phyloP scores from a whole-genome alignment of 2,888 invertebrate genomes.

The Macaria notata region DNA sequence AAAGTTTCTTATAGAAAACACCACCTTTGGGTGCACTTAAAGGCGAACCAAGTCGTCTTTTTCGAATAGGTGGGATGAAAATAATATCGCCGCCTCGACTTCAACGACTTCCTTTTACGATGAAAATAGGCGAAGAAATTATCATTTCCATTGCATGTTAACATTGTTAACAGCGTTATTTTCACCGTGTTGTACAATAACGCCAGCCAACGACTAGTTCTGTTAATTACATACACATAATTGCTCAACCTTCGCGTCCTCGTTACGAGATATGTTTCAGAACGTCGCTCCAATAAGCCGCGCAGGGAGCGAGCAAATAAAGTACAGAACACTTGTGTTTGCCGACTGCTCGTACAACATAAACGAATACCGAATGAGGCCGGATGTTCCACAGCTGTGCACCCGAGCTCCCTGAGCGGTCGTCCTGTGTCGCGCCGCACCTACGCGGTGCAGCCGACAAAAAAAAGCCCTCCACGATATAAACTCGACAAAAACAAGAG shows the following conservation, averaged over 20 bases:
- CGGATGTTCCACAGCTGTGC: conserved; percentile 71
- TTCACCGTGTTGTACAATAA: conserved; percentile 6
- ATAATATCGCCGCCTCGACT: too few relatives aligned
- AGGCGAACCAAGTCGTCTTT: too few relatives aligned
- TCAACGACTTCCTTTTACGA: too few relatives aligned
- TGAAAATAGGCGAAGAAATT: too few relatives aligned
- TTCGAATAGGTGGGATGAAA: too few relatives aligned
- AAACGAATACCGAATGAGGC: conserved; percentile 36
- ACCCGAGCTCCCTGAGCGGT: conserved; percentile 41
- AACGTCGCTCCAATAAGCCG: conserved; percentile 7
- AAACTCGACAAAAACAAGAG: conserved; percentile 28
- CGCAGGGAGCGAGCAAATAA: conserved; percentile 21
- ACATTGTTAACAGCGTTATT: conserved; percentile 1
- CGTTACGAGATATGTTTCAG: conserved; percentile 13
- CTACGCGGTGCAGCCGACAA: conserved; percentile 13
- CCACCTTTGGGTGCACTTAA: too few relatives aligned
- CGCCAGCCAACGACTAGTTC: conserved; percentile 5
- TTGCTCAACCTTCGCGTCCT: conserved; percentile 10
- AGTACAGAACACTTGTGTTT: conserved; percentile 35
- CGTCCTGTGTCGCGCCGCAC: conserved; percentile 19
- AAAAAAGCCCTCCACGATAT: conserved; percentile 7
- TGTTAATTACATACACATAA: conserved; percentile 12
- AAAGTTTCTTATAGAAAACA: too few relatives aligned
- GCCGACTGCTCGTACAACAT: conserved; percentile 21
- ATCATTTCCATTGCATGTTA: too few relatives aligned